Base-by-base conservation (phyloP, 2,888 invertebrate species). In the Argyra leucocephala region DNA sequence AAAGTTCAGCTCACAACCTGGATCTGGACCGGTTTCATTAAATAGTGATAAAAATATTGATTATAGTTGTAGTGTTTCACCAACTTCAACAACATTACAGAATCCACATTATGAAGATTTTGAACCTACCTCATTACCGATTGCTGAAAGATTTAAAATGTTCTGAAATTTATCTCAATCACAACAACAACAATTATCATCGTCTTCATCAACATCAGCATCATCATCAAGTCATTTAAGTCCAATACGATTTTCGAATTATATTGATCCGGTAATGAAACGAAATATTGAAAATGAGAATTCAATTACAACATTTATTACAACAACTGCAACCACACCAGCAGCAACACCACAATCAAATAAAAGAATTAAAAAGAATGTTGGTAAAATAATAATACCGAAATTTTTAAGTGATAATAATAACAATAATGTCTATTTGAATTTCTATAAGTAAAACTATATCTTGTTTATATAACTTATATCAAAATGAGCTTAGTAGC, bases 61-160 rank as follows among this genome's bases (percentile, higher is more conserved):
- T 18, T 48, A 48, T 48, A 48, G 5, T 48, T n/a, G n/a, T n/a
- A 48, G 48, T 48, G 5, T 15, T 18, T 48, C 48, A 48, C 48
- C n/a, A 48, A 48, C 48, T 15, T 48, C 48, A 48, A 48, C 48
- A 48, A 48, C 48, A 58, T 23, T 4, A 15, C 22, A 22, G 2
- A 10, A 58, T 22, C 58, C 58, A 58, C 10, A 58, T 3, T 22
- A 58, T 22, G 58, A 58, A 22, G 22, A 58, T 22, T 22, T 58
- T 58, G 58, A 79, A 67, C 78, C 78, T 48, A 77, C 78, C 67
- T 77, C 78, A 22, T 69, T 79, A 63, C 76, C 78, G 64, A 71
- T 78, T 61, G 74, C 78, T 66, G 78, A 79, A 69, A 74, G 79
- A 5, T 70, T 78, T 66, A 75, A 75, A 64, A 77, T 79, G 72